These are phyloP conservation scores for Tribolium freemani DNA, from an alignment of 2,888 invertebrate species.

Conservation along the genomic window DNA sequence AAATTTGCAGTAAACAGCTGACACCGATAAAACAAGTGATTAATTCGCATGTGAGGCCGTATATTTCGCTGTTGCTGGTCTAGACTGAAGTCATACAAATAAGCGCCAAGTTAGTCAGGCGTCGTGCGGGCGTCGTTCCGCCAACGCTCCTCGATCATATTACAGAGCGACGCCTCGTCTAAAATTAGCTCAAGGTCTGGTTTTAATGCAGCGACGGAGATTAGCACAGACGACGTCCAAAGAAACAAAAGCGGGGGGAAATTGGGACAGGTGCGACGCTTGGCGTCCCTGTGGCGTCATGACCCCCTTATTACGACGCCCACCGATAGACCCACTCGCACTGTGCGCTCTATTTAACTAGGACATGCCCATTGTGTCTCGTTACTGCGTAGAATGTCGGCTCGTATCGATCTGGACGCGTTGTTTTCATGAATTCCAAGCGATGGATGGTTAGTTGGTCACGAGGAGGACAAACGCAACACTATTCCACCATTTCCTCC, in stretches of 20 bases:
- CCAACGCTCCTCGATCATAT: slow-evolving; percentile 50
- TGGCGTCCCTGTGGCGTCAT: slow-evolving; percentile 43
- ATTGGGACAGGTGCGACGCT: slow-evolving; percentile 27
- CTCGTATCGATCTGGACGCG: slow-evolving; percentile 45
- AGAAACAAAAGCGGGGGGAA: slow-evolving; percentile 5
- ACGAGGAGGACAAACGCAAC: background rate
- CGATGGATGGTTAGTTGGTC: slow-evolving; percentile 22
- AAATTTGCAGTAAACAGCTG: slow-evolving; percentile 6
- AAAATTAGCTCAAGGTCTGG: slow-evolving; percentile 55
- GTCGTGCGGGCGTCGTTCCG: slow-evolving; percentile 38
- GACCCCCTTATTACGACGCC: slow-evolving; percentile 42
- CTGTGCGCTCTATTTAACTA: slow-evolving; percentile 44
- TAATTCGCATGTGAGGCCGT: slow-evolving; percentile 20
- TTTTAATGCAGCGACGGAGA: slow-evolving; percentile 35
- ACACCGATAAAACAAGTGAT: slow-evolving; percentile 13
- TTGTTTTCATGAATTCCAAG: slow-evolving; percentile 25
- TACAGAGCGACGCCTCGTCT: slow-evolving; percentile 53
- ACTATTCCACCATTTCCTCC: too few species aligned
- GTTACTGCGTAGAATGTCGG: slow-evolving; percentile 52
- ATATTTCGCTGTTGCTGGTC: slow-evolving; percentile 4
- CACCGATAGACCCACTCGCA: slow-evolving; percentile 41
- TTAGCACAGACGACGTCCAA: slow-evolving; percentile 10
- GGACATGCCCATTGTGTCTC: slow-evolving; percentile 49
- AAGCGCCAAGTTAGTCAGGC: slow-evolving; percentile 33
- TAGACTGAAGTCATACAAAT: slow-evolving; percentile 36